phyloP scores from a whole-genome alignment of 2,113 vertebrate genomes.

The Xiphias gladius region DNA sequence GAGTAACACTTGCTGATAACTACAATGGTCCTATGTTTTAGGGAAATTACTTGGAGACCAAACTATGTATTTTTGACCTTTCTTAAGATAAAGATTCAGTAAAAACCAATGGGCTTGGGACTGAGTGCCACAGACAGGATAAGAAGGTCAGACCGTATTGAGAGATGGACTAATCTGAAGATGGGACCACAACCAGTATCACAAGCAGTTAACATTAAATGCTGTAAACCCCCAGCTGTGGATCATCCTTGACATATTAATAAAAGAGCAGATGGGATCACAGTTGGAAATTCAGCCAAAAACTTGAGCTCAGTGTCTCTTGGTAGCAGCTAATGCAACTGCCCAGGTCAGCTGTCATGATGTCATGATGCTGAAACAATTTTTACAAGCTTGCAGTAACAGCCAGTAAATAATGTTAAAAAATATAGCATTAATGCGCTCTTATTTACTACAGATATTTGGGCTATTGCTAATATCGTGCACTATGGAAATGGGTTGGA shows the following conservation, averaged over 20 bases:
- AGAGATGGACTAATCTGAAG: background rate
- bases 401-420: background rate
- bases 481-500: background rate
- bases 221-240: background rate
- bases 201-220: background rate
- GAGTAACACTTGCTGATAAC: background rate
- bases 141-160: background rate
- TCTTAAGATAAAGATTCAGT: too few relatives aligned
- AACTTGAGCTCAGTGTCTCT: background rate
- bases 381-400: background rate
- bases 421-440: too few relatives aligned
- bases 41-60: too few relatives aligned
- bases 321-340: background rate
- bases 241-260: slow-evolving; percentile 19
- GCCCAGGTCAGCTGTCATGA: background rate
- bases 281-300: background rate
- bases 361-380: background rate
- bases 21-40: background rate
- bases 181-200: background rate
- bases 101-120: too few relatives aligned
- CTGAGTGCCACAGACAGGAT: background rate
- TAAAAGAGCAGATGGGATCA: slow-evolving; percentile 20
- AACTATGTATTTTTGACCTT: too few relatives aligned
- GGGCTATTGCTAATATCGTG: background rate
- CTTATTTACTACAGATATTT: too few relatives aligned